A percentile compares a stretch with the other conserved stretches of the same genome.
These are phyloP conservation scores for Anser brachyrhynchus DNA, from an alignment of 2,113 vertebrate genomes.

Conservation along the genomic window DNA sequence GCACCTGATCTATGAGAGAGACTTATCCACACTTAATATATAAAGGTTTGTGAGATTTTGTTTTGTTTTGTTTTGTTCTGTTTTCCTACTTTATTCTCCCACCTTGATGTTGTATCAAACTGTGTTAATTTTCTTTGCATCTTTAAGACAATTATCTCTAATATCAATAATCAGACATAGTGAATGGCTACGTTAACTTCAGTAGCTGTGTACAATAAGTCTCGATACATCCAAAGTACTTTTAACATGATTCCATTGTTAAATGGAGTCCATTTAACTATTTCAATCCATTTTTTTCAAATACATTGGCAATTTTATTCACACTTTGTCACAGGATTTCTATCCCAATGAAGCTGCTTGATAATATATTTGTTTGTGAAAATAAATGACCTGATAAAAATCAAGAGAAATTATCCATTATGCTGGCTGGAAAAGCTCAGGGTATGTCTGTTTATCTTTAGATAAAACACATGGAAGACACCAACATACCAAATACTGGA, in stretches of 20 bases:
- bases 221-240: neutral
- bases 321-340: neutral
- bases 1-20: neutral
- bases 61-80: neutral
- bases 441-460: neutral
- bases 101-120: neutral
- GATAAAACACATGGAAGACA: neutral
- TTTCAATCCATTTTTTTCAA: neutral
- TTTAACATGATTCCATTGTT: neutral
- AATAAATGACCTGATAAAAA: neutral
- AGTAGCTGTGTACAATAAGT: neutral
- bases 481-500: neutral
- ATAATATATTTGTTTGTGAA: neutral
- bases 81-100: neutral
- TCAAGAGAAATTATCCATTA: neutral
- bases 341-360: neutral
- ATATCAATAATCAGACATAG: neutral
- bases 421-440: neutral
- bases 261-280: neutral
- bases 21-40: neutral
- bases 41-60: neutral
- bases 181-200: neutral
- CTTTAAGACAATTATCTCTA: neutral
- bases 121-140: neutral
- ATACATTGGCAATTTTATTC: neutral